Conservation (phyloP, 2,888 invertebrate genomes). For the Lasioglossum villosulum region DNA sequence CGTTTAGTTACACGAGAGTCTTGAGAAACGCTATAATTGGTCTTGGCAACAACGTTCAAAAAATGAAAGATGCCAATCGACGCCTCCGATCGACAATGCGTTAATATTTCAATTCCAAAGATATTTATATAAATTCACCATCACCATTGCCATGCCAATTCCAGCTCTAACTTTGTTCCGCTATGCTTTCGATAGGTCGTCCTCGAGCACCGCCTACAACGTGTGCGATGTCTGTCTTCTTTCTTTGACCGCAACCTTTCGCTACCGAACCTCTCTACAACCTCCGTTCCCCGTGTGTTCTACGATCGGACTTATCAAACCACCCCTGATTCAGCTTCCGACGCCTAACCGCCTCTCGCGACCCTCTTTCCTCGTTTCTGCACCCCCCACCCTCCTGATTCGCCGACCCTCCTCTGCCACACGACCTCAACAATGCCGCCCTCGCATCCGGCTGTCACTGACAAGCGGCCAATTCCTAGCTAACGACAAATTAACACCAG, state of each 20-base stretch:
- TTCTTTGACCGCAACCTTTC: not conserved
- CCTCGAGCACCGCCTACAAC: too few species aligned
- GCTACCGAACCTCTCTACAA: constrained; percentile 9
- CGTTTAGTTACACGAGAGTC: too few species aligned
- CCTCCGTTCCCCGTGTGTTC: constrained; percentile 15
- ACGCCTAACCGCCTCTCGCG: constrained; percentile 34
- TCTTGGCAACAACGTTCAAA: too few species aligned
- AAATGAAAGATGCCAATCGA: too few species aligned
- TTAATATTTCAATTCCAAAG: too few species aligned
- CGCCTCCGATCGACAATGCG: too few species aligned
- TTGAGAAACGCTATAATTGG: too few species aligned
- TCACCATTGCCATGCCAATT: too few species aligned
- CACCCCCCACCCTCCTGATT: constrained; percentile 26
- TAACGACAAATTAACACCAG: constrained; percentile 76
- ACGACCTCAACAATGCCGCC: constrained; percentile 71
- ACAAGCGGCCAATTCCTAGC: constrained; percentile 66
- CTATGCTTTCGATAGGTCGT: too few species aligned
- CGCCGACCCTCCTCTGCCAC: constrained; percentile 56
- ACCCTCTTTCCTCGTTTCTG: constrained; percentile 42
- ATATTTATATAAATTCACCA: too few species aligned
- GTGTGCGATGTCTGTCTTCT: not conserved
- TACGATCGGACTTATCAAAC: constrained; percentile 48
- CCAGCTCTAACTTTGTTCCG: too few species aligned
- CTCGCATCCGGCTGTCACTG: constrained; percentile 73
- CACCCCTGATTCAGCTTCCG: constrained; percentile 37